A percentile compares a stretch with the other conserved stretches of the same genome.
Conservation (phyloP, 2,888 invertebrate genomes). For the Leptinotarsa haldemani region DNA sequence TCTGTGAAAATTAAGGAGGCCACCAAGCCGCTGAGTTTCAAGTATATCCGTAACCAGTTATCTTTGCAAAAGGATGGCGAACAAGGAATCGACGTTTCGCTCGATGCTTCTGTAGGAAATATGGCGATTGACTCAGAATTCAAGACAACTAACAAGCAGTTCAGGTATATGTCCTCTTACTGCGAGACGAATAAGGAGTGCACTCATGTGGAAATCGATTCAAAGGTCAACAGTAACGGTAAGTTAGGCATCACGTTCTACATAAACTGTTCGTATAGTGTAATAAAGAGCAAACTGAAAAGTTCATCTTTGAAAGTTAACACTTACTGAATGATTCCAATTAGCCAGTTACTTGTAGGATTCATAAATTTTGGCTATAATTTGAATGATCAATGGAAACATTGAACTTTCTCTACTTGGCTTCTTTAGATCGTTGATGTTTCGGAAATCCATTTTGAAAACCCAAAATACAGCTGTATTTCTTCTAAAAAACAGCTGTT, state of each 20-base stretch:
- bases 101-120: constrained; percentile 77
- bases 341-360: no score
- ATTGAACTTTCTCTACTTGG: no score
- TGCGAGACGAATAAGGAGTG: constrained; percentile 86
- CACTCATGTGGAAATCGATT: constrained; percentile 77
- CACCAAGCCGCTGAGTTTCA: constrained; percentile 78
- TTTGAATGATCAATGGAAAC: no score
- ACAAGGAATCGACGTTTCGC: constrained; percentile 74
- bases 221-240: constrained; percentile 68
- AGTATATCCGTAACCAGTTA: constrained; percentile 75
- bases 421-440: no score
- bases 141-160: constrained; percentile 79
- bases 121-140: constrained; percentile 78
- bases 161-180: constrained; percentile 77
- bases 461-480: no score
- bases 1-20: constrained; percentile 77
- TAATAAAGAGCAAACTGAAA: no score
- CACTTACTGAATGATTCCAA: no score
- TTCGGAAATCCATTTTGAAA: no score
- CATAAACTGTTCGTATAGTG: no score
- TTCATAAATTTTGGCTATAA: no score
- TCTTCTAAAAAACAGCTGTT: no score
- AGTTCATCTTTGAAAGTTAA: no score
- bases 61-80: constrained; percentile 73
- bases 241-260: constrained; percentile 20